These are phyloP conservation scores for Apotomis betuletana DNA, from an alignment of 2,888 invertebrate species.

Conservation along the genomic window DNA sequence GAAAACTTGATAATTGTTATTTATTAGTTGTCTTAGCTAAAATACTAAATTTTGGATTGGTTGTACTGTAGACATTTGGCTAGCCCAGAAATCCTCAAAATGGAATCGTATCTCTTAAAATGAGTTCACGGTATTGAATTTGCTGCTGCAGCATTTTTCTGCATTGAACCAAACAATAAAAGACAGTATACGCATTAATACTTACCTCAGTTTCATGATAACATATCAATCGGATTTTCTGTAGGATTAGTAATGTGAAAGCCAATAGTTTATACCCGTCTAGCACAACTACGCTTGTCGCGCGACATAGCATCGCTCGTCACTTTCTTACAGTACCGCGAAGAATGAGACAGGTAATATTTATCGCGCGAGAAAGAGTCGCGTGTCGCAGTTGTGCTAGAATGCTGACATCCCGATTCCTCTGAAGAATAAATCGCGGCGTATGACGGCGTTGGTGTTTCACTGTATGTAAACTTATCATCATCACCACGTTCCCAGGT, in stretches of 20 bases:
- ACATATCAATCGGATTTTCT: slow-evolving; percentile 48
- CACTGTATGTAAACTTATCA: neutral
- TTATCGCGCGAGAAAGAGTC: too few species aligned
- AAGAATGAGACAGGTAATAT: too few species aligned
- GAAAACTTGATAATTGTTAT: slow-evolving; percentile 25
- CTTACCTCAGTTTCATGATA: slow-evolving; percentile 50
- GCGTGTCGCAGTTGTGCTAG: too few species aligned
- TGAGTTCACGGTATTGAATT: neutral
- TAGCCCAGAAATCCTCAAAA: neutral
- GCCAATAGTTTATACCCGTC: neutral
- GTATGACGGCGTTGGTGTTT: neutral
- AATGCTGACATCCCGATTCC: too few species aligned
- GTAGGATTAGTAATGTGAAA: slow-evolving; percentile 26
- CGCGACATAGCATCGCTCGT: too few species aligned
- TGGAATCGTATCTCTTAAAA: neutral
- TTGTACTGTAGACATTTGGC: neutral
- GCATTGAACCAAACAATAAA: slow-evolving; percentile 43
- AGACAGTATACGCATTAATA: slow-evolving; percentile 46
- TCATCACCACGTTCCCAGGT: too few species aligned
- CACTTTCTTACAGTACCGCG: too few species aligned
- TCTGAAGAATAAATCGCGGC: neutral
- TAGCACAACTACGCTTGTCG: too few species aligned
- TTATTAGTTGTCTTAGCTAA: slow-evolving; percentile 13
- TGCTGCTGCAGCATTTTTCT: slow-evolving; percentile 1
- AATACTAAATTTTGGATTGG: neutral